Evolutionary conservation across 2,888 invertebrate species (phyloP).

Genomic region (Steromphala cineraria): DNA sequence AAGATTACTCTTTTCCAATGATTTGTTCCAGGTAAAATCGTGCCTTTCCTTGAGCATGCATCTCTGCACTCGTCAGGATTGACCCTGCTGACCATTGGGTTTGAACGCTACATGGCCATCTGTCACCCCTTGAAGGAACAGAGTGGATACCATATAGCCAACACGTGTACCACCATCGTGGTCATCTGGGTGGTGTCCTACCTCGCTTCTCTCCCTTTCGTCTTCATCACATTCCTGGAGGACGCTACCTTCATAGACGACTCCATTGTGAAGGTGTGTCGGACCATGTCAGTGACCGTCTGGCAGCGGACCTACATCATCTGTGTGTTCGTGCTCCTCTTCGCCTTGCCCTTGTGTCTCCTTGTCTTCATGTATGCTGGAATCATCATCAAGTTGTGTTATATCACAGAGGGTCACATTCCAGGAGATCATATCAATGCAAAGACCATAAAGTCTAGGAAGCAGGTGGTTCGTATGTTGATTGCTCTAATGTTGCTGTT

Average conservation of each 20-base stretch:
- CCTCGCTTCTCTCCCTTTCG: constrained; percentile 81
- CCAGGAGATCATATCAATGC: neutral
- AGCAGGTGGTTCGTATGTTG: constrained; percentile 61
- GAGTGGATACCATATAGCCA: constrained; percentile 59
- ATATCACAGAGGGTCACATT: constrained; percentile 19
- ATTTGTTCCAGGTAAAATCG: constrained; percentile 88
- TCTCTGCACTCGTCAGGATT: constrained; percentile 94
- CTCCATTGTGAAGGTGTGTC: constrained; percentile 38
- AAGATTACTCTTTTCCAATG: too few species aligned
- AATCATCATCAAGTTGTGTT: constrained; percentile 42
- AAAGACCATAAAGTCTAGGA: constrained; percentile 24
- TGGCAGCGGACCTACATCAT: constrained; percentile 39
- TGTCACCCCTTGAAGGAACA: constrained; percentile 88
- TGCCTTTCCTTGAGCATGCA: constrained; percentile 92
- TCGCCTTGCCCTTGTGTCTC: constrained; percentile 47
- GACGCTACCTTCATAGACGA: constrained; percentile 80
- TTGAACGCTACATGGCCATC: constrained; percentile 93
- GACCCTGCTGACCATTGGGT: constrained; percentile 93
- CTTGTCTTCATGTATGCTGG: constrained; percentile 46
- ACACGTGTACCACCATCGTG: constrained; percentile 18
- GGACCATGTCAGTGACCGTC: constrained; percentile 33
- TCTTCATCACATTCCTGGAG: constrained; percentile 86
- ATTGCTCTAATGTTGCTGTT: constrained; percentile 81
- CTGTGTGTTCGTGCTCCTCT: constrained; percentile 41
- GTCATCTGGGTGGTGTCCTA: constrained; percentile 72